Base-by-base conservation (phyloP, 2,888 invertebrate genomes). In the Candidula unifasciata region DNA sequence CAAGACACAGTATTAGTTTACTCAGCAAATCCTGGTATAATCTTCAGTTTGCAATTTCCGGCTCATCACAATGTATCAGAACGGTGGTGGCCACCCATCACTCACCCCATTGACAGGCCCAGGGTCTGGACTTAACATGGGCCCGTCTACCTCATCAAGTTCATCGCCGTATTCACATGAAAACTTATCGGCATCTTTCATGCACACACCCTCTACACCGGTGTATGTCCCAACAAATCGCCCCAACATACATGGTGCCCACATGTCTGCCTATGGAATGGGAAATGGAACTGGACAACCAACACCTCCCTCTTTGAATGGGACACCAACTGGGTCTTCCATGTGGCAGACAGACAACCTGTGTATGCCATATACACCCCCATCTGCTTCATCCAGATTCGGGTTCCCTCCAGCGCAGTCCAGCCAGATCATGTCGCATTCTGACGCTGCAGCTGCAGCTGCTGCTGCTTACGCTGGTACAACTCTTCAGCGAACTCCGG, bases 211-310 rank as follows among this genome's bases (percentile, higher is more conserved):
- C 57, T 86, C 86, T 24, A 85, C 78, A 37, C 91, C 92, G 0
- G 89, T 92, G 10, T 92, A 91, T 82, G 91, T 92, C 10, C 92
- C 92, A 5, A 91, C 91, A 21, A 91, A 91, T 13, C 88, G 92
- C n/a, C 88, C 91, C 0, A 89, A 91, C 10, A 73, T 83, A 73
- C 86, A 82, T 52, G 66, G 68, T 21, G 44, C 80, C 24, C 80
- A 80, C n/a, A 80, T 82, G 82, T 82, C 82, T 24, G 54, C 82
- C 8, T 83, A 83, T 33, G 83, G 84, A 13, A 60, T 60, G 77
- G 83, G 83, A 21, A 79, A 71, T 33, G 80, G 80, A 10, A 64
- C 66, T 5, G 80, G 79, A 3, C 80, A 80, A 37, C 80, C 79
- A 2, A 82, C 83, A 30, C 79, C 86, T 21, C 81, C 83, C 5